These are phyloP conservation scores for Arrhamphus sclerolepis DNA, from an alignment of 2,797 vertebrate species.

Conservation along the genomic window DNA sequence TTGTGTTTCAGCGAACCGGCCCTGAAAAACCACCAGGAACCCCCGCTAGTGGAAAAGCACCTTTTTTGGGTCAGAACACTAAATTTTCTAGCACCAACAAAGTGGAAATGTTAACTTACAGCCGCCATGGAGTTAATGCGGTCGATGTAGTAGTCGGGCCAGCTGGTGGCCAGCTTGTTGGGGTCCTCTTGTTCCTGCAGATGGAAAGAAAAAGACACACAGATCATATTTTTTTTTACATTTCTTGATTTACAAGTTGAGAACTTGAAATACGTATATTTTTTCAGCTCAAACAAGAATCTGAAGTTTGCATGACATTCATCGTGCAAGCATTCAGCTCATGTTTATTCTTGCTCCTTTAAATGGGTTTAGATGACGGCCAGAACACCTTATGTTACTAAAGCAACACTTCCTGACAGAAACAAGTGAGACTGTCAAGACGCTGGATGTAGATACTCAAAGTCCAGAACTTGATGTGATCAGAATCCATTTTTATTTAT, in stretches of 20 bases:
- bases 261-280: neutral
- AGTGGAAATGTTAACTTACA: conserved; percentile 79
- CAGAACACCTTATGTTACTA: neutral
- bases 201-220: conserved; percentile 42
- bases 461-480: neutral
- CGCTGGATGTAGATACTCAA: neutral
- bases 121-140: conserved; percentile 98
- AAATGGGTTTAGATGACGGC: neutral
- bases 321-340: neutral
- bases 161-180: conserved; percentile 97
- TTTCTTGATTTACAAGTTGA: neutral
- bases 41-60: too few relatives aligned
- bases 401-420: conserved; percentile 1
- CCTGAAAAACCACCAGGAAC: too few relatives aligned
- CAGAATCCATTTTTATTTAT: neutral
- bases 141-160: conserved; percentile 98
- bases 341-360: neutral
- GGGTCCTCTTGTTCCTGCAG: conserved; percentile 97
- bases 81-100: too few relatives aligned
- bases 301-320: conserved; percentile 10
- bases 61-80: too few relatives aligned
- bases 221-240: conserved; percentile 8
- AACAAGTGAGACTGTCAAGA: neutral
- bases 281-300: neutral
- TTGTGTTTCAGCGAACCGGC: too few relatives aligned